Percentiles rank a stretch among this genome's conserved stretches.
phyloP scores from a whole-genome alignment of 2,797 vertebrate species.

The Ara ararauna region DNA sequence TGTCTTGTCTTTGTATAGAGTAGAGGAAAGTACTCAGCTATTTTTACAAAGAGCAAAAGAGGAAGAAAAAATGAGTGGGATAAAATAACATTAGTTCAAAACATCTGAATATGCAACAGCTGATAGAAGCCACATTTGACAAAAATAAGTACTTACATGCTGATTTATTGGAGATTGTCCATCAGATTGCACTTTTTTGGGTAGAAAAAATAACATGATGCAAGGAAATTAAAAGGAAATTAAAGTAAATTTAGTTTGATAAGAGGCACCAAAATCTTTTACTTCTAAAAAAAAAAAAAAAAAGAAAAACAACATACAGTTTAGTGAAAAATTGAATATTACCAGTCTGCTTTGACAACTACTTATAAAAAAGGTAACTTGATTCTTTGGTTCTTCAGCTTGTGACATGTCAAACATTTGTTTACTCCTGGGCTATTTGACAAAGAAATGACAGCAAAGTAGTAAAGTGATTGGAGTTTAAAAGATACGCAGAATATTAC shows the following conservation, averaged over 20 bases:
- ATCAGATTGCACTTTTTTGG: neutral
- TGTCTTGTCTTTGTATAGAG: neutral
- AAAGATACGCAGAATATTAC: neutral
- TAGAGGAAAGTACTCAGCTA: neutral
- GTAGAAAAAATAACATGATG: neutral
- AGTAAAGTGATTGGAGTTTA: neutral
- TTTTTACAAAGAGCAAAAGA: constrained; percentile 31
- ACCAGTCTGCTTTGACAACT: neutral
- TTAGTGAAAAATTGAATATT: neutral
- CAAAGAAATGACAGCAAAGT: neutral
- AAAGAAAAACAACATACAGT: fast-evolving
- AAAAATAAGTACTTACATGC: neutral
- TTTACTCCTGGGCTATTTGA: neutral
- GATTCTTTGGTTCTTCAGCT: neutral
- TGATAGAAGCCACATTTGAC: neutral
- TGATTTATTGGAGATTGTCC: neutral
- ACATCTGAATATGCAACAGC: neutral
- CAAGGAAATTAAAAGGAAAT: constrained; percentile 27
- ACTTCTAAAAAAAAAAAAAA: neutral
- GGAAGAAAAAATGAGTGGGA: neutral
- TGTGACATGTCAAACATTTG: neutral
- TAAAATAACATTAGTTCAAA: neutral
- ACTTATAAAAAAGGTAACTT: neutral
- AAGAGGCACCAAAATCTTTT: neutral
- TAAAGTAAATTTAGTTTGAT: neutral